A percentile compares a stretch with the other conserved stretches of the same genome.
These are phyloP conservation scores for Drosophila nr. medialis DNA, from an alignment of 2,888 invertebrate species.

Conservation along the genomic window DNA sequence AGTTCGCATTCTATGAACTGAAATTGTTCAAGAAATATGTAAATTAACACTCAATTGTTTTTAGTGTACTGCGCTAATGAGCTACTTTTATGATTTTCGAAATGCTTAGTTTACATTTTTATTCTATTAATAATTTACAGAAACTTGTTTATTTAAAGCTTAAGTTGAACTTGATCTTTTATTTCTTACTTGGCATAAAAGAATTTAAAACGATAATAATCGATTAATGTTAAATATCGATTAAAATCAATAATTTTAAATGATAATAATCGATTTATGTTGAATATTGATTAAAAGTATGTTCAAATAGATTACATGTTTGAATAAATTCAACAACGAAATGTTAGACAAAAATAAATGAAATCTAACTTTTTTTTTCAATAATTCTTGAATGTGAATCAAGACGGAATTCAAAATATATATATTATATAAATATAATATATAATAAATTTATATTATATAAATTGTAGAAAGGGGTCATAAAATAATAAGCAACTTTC, in stretches of 20 bases:
- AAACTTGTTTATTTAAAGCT: neutral
- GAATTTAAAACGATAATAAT: neutral
- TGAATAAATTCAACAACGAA: no score
- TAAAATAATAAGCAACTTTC: neutral
- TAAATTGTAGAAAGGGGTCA: neutral
- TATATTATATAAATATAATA: no score
- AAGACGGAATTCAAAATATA: neutral
- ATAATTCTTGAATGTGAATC: neutral
- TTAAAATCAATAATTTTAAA: neutral
- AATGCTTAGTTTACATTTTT: neutral
- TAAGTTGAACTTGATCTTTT: neutral
- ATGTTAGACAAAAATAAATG: neutral
- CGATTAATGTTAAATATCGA: neutral
- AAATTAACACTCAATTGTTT: no score
- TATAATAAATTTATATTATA: neutral
- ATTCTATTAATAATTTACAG: neutral
- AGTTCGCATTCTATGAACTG: neutral
- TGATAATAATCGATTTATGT: no score
- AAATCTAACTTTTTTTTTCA: neutral
- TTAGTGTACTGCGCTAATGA: neutral
- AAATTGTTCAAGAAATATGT: no score
- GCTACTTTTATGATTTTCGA: neutral
- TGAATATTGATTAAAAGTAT: neutral
- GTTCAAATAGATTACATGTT: neutral
- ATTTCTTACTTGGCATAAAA: no score